Conservation (phyloP, 2,888 invertebrate genomes). For the Dinocampus coccinellae region DNA sequence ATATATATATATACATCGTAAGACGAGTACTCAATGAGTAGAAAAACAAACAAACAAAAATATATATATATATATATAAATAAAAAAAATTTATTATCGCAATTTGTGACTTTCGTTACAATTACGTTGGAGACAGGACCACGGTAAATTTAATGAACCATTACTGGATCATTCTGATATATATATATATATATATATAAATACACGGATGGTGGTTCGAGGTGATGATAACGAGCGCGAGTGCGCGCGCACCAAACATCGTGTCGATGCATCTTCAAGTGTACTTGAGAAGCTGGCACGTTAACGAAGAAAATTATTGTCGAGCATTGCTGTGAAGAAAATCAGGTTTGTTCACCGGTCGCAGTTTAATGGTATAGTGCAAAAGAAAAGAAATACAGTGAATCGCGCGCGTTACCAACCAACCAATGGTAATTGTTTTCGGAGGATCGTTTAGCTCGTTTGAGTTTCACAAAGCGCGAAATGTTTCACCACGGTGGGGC, state of each 20-base stretch:
- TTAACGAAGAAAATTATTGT: constrained; percentile 41
- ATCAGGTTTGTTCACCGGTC: constrained; percentile 26
- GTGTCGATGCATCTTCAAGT: neutral
- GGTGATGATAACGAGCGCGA: constrained; percentile 31
- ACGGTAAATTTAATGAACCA: constrained; percentile 34
- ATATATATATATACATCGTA: neutral
- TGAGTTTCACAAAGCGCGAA: constrained; percentile 29
- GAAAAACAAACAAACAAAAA: neutral
- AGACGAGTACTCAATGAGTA: neutral
- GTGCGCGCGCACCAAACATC: neutral
- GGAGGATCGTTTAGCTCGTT: constrained; percentile 29
- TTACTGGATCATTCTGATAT: constrained; percentile 14
- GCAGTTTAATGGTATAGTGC: neutral
- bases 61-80: neutral
- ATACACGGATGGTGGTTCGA: constrained; percentile 21
- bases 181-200: neutral
- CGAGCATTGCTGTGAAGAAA: constrained; percentile 21
- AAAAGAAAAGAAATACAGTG: constrained; percentile 18
- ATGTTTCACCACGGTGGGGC: constrained; percentile 29
- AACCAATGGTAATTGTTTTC: constrained; percentile 38
- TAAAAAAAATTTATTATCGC: neutral
- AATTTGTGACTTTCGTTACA: constrained; percentile 11
- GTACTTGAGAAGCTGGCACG: constrained; percentile 16
- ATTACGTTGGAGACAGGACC: constrained; percentile 2
- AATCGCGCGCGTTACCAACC: constrained; percentile 7